These are phyloP conservation scores for Callochromis pleurospilus DNA, from an alignment of 2,113 vertebrate genomes.

Conservation along the genomic window DNA sequence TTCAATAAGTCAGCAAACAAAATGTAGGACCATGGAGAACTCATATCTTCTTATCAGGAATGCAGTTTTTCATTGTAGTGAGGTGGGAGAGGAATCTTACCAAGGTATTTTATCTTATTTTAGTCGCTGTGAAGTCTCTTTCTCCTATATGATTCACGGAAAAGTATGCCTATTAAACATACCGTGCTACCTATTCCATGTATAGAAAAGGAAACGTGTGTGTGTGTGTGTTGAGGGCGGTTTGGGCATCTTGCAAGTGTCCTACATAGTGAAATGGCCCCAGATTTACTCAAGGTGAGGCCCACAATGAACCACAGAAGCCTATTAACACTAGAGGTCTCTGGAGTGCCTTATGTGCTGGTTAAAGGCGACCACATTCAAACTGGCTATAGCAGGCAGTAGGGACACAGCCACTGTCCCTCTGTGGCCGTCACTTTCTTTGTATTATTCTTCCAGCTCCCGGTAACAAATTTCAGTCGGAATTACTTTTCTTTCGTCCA, in stretches of 20 bases:
- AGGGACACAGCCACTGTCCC: constrained; percentile 35
- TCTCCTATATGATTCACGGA: constrained; percentile 43
- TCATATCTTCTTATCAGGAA: constrained; percentile 56
- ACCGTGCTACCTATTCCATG: not conserved
- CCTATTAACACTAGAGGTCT: constrained; percentile 72
- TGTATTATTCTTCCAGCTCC: constrained; percentile 67
- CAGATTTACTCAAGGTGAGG: constrained; percentile 63
- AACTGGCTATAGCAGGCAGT: constrained; percentile 40
- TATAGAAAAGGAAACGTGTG: not conserved
- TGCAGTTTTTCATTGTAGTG: constrained; percentile 55
- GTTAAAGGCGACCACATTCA: constrained; percentile 38
- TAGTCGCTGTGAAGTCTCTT: constrained; percentile 49
- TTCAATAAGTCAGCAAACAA: constrained; percentile 63
- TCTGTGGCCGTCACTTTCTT: constrained; percentile 54
- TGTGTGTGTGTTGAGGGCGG: not conserved
- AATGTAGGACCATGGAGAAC: constrained; percentile 36
- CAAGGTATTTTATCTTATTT: constrained; percentile 54
- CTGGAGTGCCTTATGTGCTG: constrained; percentile 53
- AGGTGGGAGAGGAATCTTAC: constrained; percentile 53
- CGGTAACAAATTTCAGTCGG: constrained; percentile 74
- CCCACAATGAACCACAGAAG: constrained; percentile 61
- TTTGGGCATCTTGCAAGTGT: constrained; percentile 17
- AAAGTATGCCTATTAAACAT: constrained; percentile 38
- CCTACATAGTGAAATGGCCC: constrained; percentile 55
- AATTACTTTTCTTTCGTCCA: constrained; percentile 76